Base-by-base conservation (phyloP, 2,888 invertebrate genomes). In the Eulithis prunata region DNA sequence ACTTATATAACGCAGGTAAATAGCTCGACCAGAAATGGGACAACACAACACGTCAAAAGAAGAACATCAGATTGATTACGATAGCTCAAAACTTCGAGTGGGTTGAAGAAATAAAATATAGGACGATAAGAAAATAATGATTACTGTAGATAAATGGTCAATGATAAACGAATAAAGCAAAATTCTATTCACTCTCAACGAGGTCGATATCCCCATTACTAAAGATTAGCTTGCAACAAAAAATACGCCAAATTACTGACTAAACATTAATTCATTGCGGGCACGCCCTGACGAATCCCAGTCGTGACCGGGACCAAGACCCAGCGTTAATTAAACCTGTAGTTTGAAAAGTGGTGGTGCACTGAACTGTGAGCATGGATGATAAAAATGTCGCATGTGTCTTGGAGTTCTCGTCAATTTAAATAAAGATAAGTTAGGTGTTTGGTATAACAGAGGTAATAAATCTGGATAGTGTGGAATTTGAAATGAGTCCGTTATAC, bases 201-300 rank as follows among this genome's bases (percentile, higher is more conserved):
- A 74, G 77, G 74, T 76, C 77, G 63, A 64, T 58, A 75, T 66
- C 68, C 72, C 68, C 64, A 70, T 71, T 73, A 64, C 52, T 8
- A 61, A 57, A 67, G 78, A 79, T 80, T 81, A 78, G 78, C 80
- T 81, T 71, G 70, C 74, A 72, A 78, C 78, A 84, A 85, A 87
- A 88, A 87, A 84, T 78, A 69, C 72, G 80, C 81, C 85, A 84
- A 86, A 88, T 88, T 86, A 83, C 85, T 71, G 78, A 78, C 82
- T 87, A 83, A 87, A 80, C 80, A 82, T 83, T 82, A 87, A 88
- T 86, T 83, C 80, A 86, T 84, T 81, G 84, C 68, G 67, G 71
- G 76, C 84, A 82, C 88, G 88, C 90, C 89, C 78, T 75, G 74
- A 79, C 76, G 73, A 76, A 78, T 75, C 77, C 75, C 74, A 77